Percentiles rank a stretch among this genome's conserved stretches.
phyloP scores from a whole-genome alignment of 2,113 vertebrate genomes.

The Struthidea cinerea region DNA sequence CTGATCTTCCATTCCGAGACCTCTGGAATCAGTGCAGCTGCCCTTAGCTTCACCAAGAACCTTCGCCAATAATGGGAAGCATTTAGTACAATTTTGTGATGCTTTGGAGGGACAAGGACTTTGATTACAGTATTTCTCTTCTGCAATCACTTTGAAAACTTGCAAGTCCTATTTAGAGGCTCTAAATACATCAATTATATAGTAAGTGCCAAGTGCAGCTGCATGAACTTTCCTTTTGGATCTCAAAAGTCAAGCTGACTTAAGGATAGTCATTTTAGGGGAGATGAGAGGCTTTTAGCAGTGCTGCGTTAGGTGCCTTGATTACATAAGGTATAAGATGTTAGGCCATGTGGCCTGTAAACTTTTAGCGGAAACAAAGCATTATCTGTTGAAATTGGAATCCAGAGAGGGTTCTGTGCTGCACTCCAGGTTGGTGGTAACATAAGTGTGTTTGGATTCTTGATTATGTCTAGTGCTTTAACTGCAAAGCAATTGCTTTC shows the following conservation, averaged over 20 bases:
- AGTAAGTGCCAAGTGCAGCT: slow-evolving; percentile 30
- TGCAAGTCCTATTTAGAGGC: slow-evolving; percentile 34
- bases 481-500: neutral
- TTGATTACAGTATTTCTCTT: slow-evolving; percentile 18
- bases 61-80: neutral
- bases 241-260: slow-evolving; percentile 5
- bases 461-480: neutral
- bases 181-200: slow-evolving; percentile 29
- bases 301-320: neutral
- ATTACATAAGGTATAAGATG: neutral
- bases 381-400: neutral
- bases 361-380: neutral
- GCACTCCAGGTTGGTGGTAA: neutral
- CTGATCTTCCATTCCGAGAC: neutral
- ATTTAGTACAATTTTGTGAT: neutral
- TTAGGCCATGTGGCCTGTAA: neutral
- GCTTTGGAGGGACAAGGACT: slow-evolving; percentile 4
- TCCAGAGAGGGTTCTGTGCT: neutral
- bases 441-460: neutral
- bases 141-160: slow-evolving; percentile 19
- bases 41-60: neutral
- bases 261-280: neutral
- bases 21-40: neutral
- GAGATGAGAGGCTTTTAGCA: neutral
- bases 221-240: slow-evolving; percentile 6